Conservation (phyloP, 2,888 invertebrate species). For the Galerucella nymphaeae region DNA sequence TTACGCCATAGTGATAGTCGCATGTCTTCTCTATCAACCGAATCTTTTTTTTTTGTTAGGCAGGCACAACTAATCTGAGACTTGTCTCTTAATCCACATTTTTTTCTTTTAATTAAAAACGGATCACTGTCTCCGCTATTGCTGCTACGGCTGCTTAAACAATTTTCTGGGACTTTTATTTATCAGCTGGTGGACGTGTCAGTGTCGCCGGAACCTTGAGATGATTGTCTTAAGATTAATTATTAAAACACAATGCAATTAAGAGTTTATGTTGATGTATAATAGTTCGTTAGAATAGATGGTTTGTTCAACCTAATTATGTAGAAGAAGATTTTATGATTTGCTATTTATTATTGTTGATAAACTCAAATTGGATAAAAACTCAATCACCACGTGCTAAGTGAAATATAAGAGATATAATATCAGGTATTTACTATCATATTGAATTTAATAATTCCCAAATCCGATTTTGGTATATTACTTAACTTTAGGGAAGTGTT, state of each 20-base stretch:
- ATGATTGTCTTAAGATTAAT: not conserved
- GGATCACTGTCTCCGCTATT: slow-evolving; percentile 51
- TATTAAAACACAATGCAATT: not conserved
- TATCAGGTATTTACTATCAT: too few relatives aligned
- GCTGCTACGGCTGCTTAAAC: slow-evolving; percentile 51
- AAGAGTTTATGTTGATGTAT: too few relatives aligned
- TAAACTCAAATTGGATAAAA: too few relatives aligned
- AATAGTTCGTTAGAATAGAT: too few relatives aligned
- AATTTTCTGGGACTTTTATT: slow-evolving; percentile 49
- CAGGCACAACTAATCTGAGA: slow-evolving; percentile 43
- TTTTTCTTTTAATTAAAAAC: slow-evolving; percentile 52
- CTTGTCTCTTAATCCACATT: slow-evolving; percentile 43
- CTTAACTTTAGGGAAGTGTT: too few relatives aligned
- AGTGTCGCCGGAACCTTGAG: slow-evolving; percentile 1
- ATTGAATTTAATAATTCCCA: too few relatives aligned
- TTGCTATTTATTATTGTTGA: too few relatives aligned
- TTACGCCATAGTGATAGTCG: slow-evolving; percentile 36
- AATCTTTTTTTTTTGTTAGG: slow-evolving; percentile 33
- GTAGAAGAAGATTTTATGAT: too few relatives aligned
- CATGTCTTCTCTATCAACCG: slow-evolving; percentile 40
- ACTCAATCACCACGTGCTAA: too few relatives aligned
- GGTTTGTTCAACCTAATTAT: too few relatives aligned
- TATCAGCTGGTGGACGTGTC: slow-evolving; percentile 19
- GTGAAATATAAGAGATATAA: too few relatives aligned
- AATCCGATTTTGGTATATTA: too few relatives aligned